Evolutionary conservation across 1,140 invertebrate genomes (phyloP), one percentile per base, ranked within the genome.

Genomic region (Aricia agestis): DNA sequence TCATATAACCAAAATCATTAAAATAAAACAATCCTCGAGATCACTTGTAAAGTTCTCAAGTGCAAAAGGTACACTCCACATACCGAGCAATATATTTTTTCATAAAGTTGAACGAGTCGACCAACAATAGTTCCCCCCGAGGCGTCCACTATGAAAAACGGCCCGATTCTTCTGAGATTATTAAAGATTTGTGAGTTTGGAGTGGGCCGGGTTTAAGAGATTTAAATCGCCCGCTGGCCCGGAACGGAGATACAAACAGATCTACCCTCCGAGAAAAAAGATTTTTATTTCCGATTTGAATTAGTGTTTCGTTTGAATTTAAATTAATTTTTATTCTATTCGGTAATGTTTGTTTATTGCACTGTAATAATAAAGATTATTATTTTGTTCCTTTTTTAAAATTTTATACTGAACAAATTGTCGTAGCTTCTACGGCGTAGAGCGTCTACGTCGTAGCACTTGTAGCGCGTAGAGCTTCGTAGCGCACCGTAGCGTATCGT

Each of bases 151-250:
- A 85, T 86, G 85, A 88, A 85, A 83, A 82, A 88, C 83, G 79
- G 82, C 61, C 74, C 78, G 83, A 80, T 82, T 82, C 83, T 74
- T 72, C 73, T 70, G 78, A 92, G 91, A 92, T 92, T 91, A 90
- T 91, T 87, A 91, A 87, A 92, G 90, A 92, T 92, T 92, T 92
- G 91, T 92, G 91, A 90, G 90, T 81, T 80, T 81, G 68, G 80
- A 85, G 83, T 81, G 81, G 77, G 71, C 80, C 82, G 73, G 82
- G 85, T 86, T 87, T 89, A 90, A 90, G 89, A 92, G 87, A 87
- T 90, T 91, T 89, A 89, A 89, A 90, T 90, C 86, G 87, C 79
- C 78, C 85, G 81, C 79, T 87, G 81, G 85, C 80, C 86, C 78
- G 86, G 87, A 91, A 91, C 86, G 82, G 78, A 87, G 89, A 91